These are phyloP conservation scores for Nyctibius bracteatus DNA, from an alignment of 2,113 vertebrate species.

Conservation along the genomic window DNA sequence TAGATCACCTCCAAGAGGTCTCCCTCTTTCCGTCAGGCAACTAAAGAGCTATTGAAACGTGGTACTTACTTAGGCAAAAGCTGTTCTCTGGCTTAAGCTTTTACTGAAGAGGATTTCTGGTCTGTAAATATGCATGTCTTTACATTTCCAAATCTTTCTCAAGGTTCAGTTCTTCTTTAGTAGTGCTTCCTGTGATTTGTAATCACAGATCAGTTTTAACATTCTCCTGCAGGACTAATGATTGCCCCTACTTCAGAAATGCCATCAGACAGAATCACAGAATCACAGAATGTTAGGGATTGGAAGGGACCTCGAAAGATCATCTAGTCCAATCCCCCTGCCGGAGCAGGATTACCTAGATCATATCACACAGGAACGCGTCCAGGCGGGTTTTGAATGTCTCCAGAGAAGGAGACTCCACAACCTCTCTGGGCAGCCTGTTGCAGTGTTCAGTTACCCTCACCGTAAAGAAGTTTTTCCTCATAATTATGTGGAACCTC, in stretches of 20 bases:
- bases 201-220: neutral
- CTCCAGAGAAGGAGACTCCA: too few relatives aligned
- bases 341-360: too few relatives aligned
- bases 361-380: too few relatives aligned
- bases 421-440: too few relatives aligned
- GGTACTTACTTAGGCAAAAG: neutral
- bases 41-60: neutral
- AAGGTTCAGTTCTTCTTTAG: neutral
- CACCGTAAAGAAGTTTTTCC: too few relatives aligned
- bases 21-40: neutral
- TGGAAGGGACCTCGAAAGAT: too few relatives aligned
- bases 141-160: neutral
- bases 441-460: too few relatives aligned
- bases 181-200: neutral
- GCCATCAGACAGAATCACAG: rapidly evolving
- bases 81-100: neutral
- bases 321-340: too few relatives aligned
- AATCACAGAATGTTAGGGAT: too few relatives aligned
- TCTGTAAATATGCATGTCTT: neutral
- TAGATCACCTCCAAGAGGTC: neutral
- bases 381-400: too few relatives aligned
- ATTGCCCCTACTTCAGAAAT: neutral
- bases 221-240: neutral
- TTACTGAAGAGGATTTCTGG: neutral
- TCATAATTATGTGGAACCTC: too few relatives aligned